Evolutionary conservation across 2,113 vertebrate genomes (phyloP).

Genomic region (Alligator sinensis): DNA sequence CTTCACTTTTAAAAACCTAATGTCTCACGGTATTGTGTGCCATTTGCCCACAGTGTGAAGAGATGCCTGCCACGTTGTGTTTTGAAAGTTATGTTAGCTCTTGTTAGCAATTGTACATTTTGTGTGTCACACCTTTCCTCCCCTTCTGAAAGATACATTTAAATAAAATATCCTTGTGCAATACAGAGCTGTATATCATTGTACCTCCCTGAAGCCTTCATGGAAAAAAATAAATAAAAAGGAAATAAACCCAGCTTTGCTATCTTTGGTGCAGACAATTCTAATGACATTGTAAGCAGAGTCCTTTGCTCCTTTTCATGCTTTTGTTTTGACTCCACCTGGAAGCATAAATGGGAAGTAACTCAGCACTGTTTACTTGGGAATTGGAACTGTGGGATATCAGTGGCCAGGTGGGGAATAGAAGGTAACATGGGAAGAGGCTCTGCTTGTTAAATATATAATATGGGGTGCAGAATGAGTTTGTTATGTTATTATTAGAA

Average conservation of each 20-base stretch:
- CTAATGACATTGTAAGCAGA: background rate
- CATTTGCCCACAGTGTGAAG: constrained; percentile 72
- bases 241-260: background rate
- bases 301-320: background rate
- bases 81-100: constrained; percentile 43
- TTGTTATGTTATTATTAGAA: background rate
- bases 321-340: background rate
- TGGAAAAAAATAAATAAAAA: background rate
- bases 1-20: constrained; percentile 90
- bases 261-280: background rate
- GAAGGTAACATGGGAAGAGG: background rate
- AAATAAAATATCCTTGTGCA: constrained; percentile 55
- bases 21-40: constrained; percentile 77
- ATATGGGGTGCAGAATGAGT: background rate
- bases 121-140: constrained; percentile 28
- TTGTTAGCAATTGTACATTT: constrained; percentile 21
- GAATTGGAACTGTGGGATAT: background rate
- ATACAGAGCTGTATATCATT: background rate
- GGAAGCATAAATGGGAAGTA: background rate
- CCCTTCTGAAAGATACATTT: constrained; percentile 30
- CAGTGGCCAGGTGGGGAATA: background rate
- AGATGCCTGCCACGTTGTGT: constrained; percentile 37
- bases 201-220: background rate
- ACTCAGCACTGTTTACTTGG: background rate
- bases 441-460: background rate